Base-by-base conservation (phyloP, 2,888 invertebrate genomes). In the Neuroscelio doddi region DNA sequence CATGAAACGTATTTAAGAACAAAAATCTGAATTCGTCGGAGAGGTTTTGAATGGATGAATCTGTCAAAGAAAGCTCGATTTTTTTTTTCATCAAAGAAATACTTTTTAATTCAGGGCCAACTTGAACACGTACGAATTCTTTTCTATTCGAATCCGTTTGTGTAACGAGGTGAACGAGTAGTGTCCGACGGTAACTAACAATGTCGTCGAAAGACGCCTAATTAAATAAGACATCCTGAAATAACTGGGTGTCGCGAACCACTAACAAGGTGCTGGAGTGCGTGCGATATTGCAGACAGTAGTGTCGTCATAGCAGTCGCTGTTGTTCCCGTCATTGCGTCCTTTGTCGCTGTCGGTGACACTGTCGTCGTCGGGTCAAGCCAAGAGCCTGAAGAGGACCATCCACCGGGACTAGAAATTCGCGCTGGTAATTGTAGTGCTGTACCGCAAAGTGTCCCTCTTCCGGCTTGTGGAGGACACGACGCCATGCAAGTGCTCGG, bases 221-320 rank as follows among this genome's bases (percentile, higher is more conserved):
- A 83, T 83, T 83, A 83, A 83, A 83, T 83, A 79, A 83, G 80
- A 81, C 78, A 77, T 73, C 74, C 69, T 69, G 73, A 77, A 77
- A 79, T 74, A 76, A 68, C 63, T 62, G 66, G 52, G 64, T 67
- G 57, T 51, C 27, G 53, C 42, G 45, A 53, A 51, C 58, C 61
- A 69, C 79, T 82, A 82, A 82, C 82, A 81, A 82, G 80, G 72
- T 70, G 68, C 71, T 73, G 69, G 62, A 71, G 75, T 71, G 77
- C 75, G 74, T 69, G 70, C 61, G 67, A 62, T 64, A 62, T 68
- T 46, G 55, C 51, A 50, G 47, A 30, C 57, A 50, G 50, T 58
- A 53, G 52, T 59, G 67, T 45, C 61, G 55, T 58, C 59, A 58
- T 46, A 50, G 49, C 51, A 38, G 64, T 58, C 56, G 21, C 17